A percentile compares a stretch with the other conserved stretches of the same genome.
Conservation (phyloP, 2,113 vertebrate genomes). For the Amphiprion ocellaris region DNA sequence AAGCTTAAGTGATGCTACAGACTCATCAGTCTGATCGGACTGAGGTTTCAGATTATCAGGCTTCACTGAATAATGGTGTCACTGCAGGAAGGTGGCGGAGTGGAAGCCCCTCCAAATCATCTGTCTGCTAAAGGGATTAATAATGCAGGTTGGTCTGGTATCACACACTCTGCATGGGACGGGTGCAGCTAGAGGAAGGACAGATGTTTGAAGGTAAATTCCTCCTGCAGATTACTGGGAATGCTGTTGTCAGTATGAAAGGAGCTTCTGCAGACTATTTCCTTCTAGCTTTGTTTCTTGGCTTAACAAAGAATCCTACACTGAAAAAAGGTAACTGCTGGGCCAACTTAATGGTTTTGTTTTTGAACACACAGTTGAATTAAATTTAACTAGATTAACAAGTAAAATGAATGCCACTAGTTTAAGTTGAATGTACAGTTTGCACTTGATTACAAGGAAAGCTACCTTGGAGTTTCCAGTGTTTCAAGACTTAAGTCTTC, state of each 20-base stretch:
- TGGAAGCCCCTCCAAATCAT: conserved; percentile 65
- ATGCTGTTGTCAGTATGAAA: conserved; percentile 27
- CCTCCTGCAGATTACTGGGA: conserved; percentile 28
- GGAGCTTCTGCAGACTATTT: background rate
- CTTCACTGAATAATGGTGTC: conserved; percentile 68
- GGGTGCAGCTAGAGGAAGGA: conserved; percentile 8
- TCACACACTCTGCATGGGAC: conserved; percentile 39
- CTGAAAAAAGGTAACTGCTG: no score
- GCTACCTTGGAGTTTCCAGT: no score
- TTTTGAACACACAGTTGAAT: no score
- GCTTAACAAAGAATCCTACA: conserved; percentile 3
- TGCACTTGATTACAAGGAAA: no score
- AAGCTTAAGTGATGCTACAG: conserved; percentile 36
- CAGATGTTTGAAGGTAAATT: conserved; percentile 25
- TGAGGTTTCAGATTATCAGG: conserved; percentile 67
- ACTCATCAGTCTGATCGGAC: conserved; percentile 37
- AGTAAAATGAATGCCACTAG: no score
- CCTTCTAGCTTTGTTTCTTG: background rate
- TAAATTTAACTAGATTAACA: no score
- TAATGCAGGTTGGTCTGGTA: conserved; percentile 69
- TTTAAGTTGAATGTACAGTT: no score
- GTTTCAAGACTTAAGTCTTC: no score
- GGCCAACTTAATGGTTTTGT: no score
- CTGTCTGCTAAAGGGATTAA: conserved; percentile 70
- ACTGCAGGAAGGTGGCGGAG: conserved; percentile 67